A percentile compares a stretch with the other conserved stretches of the same genome.
Evolutionary conservation across 1,140 invertebrate genomes (phyloP).

Genomic region (Neelides sp.): DNA sequence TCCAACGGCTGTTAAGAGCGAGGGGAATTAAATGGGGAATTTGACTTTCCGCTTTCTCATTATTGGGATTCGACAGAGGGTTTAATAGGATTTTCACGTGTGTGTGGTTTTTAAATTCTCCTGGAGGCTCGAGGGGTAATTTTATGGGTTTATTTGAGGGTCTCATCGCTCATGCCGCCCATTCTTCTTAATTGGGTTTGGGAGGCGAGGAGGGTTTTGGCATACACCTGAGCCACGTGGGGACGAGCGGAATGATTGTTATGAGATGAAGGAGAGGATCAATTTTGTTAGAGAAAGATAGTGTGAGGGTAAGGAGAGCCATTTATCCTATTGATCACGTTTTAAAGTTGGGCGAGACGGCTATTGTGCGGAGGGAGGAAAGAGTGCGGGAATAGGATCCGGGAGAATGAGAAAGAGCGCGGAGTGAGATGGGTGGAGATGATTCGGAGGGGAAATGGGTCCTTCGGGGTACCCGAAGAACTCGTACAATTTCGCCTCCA

Average conservation of each 20-base stretch:
- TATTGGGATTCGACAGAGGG: too few relatives aligned
- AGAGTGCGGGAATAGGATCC: background rate
- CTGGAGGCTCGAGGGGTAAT: too few relatives aligned
- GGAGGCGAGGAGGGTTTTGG: too few relatives aligned
- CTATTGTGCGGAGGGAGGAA: slow-evolving; percentile 11
- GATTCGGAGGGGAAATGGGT: slow-evolving; percentile 20
- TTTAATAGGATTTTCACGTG: too few relatives aligned
- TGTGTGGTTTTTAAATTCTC: too few relatives aligned
- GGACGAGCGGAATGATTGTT: too few relatives aligned
- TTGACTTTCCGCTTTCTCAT: too few relatives aligned
- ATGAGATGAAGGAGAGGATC: background rate
- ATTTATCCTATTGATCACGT: slow-evolving; percentile 29
- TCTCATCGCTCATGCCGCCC: too few relatives aligned
- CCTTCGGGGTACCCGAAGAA: slow-evolving; percentile 13
- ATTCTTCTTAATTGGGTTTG: too few relatives aligned
- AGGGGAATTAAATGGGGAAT: too few relatives aligned
- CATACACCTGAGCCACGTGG: background rate
- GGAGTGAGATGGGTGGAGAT: slow-evolving; percentile 6
- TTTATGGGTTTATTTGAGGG: too few relatives aligned
- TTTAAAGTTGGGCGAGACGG: slow-evolving; percentile 21
- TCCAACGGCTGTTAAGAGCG: too few relatives aligned
- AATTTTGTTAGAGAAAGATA: background rate
- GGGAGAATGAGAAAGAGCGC: background rate
- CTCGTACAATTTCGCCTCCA: slow-evolving; percentile 16
- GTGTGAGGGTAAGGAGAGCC: slow-evolving; percentile 13